Evolutionary conservation across 1,140 invertebrate genomes (phyloP), one percentile per base, ranked within the genome.

Genomic region (Ganaspis sp.): DNA sequence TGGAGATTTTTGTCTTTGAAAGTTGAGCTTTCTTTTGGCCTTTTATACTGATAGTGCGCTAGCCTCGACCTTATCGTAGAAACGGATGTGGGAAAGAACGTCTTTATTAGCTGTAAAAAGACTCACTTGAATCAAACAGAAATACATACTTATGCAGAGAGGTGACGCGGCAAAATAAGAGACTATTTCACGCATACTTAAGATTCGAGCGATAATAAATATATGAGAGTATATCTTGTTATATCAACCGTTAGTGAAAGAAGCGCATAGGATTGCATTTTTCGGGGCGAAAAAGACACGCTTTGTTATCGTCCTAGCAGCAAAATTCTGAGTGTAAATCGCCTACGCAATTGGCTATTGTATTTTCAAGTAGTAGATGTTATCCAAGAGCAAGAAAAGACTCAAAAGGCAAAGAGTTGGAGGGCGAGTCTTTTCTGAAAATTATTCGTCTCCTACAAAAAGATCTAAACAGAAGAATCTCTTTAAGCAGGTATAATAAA

Each of bases 21-120:
- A 29, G 74, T 80, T 54, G 72, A 49, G 77, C 74, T 77, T 73
- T 79, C 77, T 81, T 83, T 80, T 74, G 74, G 73, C 71, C 49
- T 58, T 70, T 80, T 77, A 34, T 70, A 76, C 76, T 58, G 54
- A 64, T 64, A 64, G 3, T 64, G 23, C 54, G 19, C 78, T 23
- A 72, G 70, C 69, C 73, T 78, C 78, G 78, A 80, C 74, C 74
- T 72, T 70, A 69, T 82, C 76, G 72, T 76, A 72, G 19, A 64
- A 69, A 74, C 72, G 74, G 78, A 75, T 69, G 72, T 76, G 69
- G 34, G 21, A 34, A 64, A 40, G 80, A 37, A 72, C 38, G 49
- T 77, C 71, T 69, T 53, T 15, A 37, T 69, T 75, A 54, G 74
- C 64, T 54, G n/a, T 49, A 49, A 58, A 29, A 40, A 70, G 71